A percentile compares a stretch with the other conserved stretches of the same genome.
phyloP scores from a whole-genome alignment of 1,140 invertebrate genomes.

The Ips nitidus region DNA sequence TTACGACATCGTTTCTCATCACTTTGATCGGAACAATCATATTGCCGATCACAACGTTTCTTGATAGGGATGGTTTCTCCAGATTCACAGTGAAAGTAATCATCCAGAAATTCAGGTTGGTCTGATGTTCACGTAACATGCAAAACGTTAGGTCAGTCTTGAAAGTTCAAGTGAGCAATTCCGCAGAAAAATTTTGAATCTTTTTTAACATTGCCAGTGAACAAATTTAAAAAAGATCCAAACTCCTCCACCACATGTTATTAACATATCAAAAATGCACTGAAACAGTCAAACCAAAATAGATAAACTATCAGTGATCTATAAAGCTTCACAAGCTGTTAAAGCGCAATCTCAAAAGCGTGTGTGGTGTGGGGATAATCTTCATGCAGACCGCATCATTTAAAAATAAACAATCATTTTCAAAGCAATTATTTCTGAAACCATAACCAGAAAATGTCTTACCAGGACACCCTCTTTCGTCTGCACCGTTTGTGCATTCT shows the following conservation, averaged over 20 bases:
- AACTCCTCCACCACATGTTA: slow-evolving; percentile 13
- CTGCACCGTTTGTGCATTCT: slow-evolving; percentile 59
- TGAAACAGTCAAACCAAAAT: slow-evolving; percentile 6
- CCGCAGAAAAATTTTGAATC: not conserved
- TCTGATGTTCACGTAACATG: slow-evolving; percentile 42
- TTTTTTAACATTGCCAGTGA: not conserved
- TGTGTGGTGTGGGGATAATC: not conserved
- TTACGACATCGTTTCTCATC: slow-evolving; percentile 58
- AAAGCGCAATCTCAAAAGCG: slow-evolving; percentile 11
- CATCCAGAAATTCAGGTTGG: slow-evolving; percentile 34
- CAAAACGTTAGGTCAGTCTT: slow-evolving; percentile 36
- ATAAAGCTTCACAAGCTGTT: slow-evolving; percentile 13
- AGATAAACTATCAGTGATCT: not conserved
- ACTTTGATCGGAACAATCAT: slow-evolving; percentile 63
- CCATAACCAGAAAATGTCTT: not conserved
- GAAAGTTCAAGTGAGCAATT: not conserved
- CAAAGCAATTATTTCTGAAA: not conserved
- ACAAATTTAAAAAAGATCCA: slow-evolving; percentile 7
- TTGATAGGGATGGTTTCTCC: slow-evolving; percentile 59
- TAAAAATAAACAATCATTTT: not conserved
- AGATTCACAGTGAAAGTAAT: slow-evolving; percentile 59
- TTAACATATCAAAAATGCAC: slow-evolving; percentile 12
- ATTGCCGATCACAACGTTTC: slow-evolving; percentile 58
- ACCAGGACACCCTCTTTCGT: slow-evolving; percentile 60
- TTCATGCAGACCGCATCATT: not conserved